A percentile compares a stretch with the other conserved stretches of the same genome.
Conservation (phyloP, 1,140 invertebrate genomes). For the Euwallacea similis region DNA sequence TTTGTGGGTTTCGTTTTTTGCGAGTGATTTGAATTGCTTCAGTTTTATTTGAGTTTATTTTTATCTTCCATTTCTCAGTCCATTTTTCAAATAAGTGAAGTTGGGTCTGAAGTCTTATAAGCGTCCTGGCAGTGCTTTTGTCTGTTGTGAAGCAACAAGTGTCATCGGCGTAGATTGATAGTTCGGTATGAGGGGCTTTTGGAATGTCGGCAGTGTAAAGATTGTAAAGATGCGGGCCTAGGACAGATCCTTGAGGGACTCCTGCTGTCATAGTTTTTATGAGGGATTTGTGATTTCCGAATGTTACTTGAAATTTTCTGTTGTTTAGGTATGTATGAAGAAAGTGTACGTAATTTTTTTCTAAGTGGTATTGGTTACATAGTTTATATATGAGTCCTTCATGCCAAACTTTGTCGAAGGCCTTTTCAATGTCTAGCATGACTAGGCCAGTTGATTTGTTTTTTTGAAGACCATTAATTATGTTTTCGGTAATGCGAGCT, state of each 20-base stretch:
- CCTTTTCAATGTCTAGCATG: not conserved
- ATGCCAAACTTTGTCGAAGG: slow-evolving; percentile 1
- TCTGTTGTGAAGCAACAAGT: not conserved
- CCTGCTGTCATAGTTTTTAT: not conserved
- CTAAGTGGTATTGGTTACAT: not conserved
- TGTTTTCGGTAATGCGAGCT: not conserved
- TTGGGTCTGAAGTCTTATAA: not conserved
- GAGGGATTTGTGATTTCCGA: not conserved
- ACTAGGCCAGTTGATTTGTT: not conserved
- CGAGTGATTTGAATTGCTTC: not conserved
- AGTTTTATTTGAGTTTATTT: not conserved
- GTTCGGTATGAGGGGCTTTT: not conserved
- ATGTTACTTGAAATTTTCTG: not conserved
- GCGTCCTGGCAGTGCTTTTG: not conserved
- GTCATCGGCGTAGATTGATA: not conserved
- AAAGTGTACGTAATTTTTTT: not conserved
- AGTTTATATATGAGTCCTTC: not conserved
- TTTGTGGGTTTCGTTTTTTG: not conserved
- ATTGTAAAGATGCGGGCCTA: not conserved
- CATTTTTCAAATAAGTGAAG: not conserved
- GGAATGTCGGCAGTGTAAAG: not conserved
- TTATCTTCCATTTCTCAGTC: not conserved
- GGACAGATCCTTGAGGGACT: not conserved
- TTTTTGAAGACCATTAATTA: not conserved
- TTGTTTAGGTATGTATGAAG: not conserved